phyloP scores from a whole-genome alignment of 2,888 invertebrate genomes.

The Saturnia japonica region DNA sequence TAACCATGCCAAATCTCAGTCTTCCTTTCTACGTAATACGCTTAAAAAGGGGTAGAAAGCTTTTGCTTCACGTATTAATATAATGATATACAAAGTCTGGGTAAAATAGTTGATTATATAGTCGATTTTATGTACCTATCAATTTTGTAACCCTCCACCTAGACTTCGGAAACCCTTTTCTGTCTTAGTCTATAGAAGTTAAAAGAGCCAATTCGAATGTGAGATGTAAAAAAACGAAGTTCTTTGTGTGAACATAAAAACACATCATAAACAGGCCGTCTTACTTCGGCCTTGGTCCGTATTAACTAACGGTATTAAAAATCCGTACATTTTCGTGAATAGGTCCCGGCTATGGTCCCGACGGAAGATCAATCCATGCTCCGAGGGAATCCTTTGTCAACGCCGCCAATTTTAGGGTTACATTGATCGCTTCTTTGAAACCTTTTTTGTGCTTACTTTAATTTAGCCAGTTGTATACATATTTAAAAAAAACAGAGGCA shows the following conservation, averaged over 20 bases:
- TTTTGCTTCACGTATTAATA: too few species aligned
- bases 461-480: too few species aligned
- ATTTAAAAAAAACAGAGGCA: too few species aligned
- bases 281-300: slow-evolving; percentile 17
- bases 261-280: neutral
- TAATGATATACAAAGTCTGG: too few species aligned
- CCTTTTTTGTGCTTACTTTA: neutral
- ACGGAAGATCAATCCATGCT: slow-evolving; percentile 28
- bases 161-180: neutral
- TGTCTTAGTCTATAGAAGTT: neutral
- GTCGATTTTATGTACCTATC: too few species aligned
- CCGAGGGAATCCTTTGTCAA: slow-evolving; percentile 30
- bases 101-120: too few species aligned
- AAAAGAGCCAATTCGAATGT: neutral
- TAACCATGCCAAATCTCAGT: too few species aligned
- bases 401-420: slow-evolving; percentile 30
- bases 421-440: neutral
- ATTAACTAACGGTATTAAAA: slow-evolving; percentile 35
- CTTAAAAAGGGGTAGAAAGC: too few species aligned
- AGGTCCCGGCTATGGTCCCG: slow-evolving; percentile 24
- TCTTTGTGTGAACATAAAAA: neutral
- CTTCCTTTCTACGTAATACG: too few species aligned
- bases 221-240: neutral
- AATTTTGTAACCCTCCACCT: too few species aligned
- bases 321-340: slow-evolving; percentile 38